Percentiles rank a stretch among this genome's conserved stretches.
phyloP scores from a whole-genome alignment of 2,113 vertebrate species.

The Fukomys damarensis region DNA sequence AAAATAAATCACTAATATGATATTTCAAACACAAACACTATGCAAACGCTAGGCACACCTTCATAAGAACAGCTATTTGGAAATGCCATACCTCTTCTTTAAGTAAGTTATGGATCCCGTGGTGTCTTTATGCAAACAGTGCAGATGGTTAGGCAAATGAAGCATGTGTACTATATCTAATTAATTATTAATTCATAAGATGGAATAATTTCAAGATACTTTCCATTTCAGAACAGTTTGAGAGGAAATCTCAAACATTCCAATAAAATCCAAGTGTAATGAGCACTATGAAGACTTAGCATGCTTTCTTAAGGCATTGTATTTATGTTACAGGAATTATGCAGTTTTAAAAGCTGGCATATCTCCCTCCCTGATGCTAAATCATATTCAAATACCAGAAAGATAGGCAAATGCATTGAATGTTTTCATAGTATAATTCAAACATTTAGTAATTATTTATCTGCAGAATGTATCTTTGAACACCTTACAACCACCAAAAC shows the following conservation, averaged over 20 bases:
- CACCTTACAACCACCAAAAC: neutral
- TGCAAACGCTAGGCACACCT: neutral
- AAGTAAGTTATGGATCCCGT: slow-evolving; percentile 38
- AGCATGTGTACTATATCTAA: slow-evolving; percentile 62
- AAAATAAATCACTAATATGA: neutral
- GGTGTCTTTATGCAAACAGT: slow-evolving; percentile 49
- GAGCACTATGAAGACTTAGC: neutral
- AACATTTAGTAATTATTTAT: neutral
- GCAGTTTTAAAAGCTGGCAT: slow-evolving; percentile 16
- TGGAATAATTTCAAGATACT: slow-evolving; percentile 67
- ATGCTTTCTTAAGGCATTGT: slow-evolving; percentile 27
- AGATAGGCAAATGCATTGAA: neutral
- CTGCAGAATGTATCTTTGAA: neutral
- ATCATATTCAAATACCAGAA: neutral
- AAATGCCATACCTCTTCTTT: neutral
- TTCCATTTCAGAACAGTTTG: slow-evolving; percentile 52
- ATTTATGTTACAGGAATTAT: neutral
- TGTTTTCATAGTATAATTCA: neutral
- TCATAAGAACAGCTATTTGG: neutral
- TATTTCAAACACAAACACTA: slow-evolving; percentile 13
- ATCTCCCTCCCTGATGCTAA: neutral
- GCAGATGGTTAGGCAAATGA: slow-evolving; percentile 71
- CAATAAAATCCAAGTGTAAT: slow-evolving; percentile 34
- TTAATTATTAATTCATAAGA: slow-evolving; percentile 72
- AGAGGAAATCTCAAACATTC: slow-evolving; percentile 27